These are phyloP conservation scores for Apis mellifera DNA, from an alignment of 1,140 invertebrate genomes.

Conservation along the genomic window DNA sequence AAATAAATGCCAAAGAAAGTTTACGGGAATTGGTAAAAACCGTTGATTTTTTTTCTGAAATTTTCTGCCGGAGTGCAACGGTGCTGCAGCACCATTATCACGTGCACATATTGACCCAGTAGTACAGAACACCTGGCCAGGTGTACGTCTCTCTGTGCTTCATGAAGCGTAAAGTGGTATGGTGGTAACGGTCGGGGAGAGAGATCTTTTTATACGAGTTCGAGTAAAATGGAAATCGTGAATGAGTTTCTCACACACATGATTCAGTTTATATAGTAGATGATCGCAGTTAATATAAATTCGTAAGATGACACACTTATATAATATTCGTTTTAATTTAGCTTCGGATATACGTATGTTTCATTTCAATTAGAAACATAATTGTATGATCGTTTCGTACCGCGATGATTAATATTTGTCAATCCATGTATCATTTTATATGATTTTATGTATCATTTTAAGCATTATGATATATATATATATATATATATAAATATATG, in stretches of 20 bases:
- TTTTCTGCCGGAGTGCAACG: slow-evolving; percentile 40
- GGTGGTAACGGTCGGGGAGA: slow-evolving; percentile 43
- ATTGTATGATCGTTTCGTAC: not conserved
- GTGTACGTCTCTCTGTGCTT: slow-evolving; percentile 51
- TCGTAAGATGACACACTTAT: too few species aligned
- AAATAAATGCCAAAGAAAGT: not conserved
- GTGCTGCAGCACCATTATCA: slow-evolving; percentile 41
- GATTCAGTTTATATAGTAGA: not conserved
- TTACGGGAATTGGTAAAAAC: not conserved
- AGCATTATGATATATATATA: not conserved
- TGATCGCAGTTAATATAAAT: not conserved
- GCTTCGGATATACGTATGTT: not conserved
- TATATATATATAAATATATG: too few species aligned
- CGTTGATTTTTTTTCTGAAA: slow-evolving; percentile 36
- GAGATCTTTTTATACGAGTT: slow-evolving; percentile 20
- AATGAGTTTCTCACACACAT: slow-evolving; percentile 27
- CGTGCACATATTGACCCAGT: slow-evolving; percentile 61
- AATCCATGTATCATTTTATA: slow-evolving; percentile 6
- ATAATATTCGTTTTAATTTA: not conserved
- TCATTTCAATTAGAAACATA: slow-evolving; percentile 26
- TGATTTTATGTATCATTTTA: slow-evolving; percentile 11
- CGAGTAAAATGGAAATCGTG: slow-evolving; percentile 39
- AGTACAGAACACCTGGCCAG: slow-evolving; percentile 63
- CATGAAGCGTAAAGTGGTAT: slow-evolving; percentile 57
- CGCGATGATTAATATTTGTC: slow-evolving; percentile 30